phyloP scores from a whole-genome alignment of 2,797 vertebrate species.

The Phrynocephalus forsythii region DNA sequence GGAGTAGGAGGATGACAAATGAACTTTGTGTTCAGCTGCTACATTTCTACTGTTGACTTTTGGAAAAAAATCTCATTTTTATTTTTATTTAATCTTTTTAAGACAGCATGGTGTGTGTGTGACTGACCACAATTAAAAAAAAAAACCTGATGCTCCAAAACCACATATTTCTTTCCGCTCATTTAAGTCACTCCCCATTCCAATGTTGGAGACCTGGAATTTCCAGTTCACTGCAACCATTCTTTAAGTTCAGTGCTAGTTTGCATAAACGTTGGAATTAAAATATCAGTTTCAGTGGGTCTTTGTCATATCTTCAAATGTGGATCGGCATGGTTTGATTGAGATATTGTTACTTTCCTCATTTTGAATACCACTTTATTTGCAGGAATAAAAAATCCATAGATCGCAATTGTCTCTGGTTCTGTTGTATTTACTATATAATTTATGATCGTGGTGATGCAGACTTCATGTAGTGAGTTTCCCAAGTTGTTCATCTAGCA shows the following conservation, averaged over 20 bases:
- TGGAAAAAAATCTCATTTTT: too few species aligned
- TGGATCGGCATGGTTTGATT: background rate
- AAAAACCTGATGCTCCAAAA: background rate
- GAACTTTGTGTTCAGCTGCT: background rate
- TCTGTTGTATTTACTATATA: slow-evolving; percentile 18
- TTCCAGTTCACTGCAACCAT: background rate
- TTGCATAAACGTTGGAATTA: background rate
- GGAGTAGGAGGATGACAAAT: background rate
- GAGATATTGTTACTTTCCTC: background rate
- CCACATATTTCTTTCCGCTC: too few species aligned
- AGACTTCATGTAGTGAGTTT: background rate
- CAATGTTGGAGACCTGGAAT: background rate
- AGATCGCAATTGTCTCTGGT: background rate
- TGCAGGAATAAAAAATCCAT: background rate
- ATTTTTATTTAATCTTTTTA: background rate
- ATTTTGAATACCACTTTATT: background rate
- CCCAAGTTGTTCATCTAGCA: background rate
- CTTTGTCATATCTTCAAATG: background rate
- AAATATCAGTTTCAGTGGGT: background rate
- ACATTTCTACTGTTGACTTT: too few species aligned
- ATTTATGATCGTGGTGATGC: background rate
- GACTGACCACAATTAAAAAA: too few species aligned
- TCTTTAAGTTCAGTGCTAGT: background rate
- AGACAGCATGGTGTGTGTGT: too few species aligned
- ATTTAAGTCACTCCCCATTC: background rate